Evolutionary conservation across 2,888 invertebrate genomes (phyloP).

Genomic region (Lasioglossum calceatum): DNA sequence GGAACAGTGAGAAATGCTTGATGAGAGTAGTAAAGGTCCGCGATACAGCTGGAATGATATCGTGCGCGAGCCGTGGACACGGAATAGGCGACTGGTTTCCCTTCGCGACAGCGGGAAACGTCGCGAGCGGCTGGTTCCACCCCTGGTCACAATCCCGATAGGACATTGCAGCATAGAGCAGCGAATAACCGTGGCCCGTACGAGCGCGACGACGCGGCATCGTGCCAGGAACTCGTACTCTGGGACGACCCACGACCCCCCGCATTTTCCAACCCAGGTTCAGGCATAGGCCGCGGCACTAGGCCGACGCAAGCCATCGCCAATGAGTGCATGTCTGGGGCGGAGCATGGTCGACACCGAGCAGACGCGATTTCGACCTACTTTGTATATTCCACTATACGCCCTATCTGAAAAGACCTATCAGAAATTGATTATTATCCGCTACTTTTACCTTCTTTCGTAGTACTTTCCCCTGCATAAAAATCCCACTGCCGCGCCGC

Average conservation of each 20-base stretch:
- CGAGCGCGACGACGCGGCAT: slow-evolving; percentile 80
- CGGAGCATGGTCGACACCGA: slow-evolving; percentile 78
- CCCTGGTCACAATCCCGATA: slow-evolving; percentile 62
- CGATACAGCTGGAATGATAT: neutral
- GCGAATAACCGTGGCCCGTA: slow-evolving; percentile 74
- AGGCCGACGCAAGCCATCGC: slow-evolving; percentile 82
- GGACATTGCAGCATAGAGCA: slow-evolving; percentile 60
- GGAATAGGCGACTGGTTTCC: slow-evolving; percentile 26
- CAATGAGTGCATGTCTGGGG: slow-evolving; percentile 83
- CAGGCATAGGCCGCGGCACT: slow-evolving; percentile 81
- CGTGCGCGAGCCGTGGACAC: neutral
- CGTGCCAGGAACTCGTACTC: slow-evolving; percentile 78
- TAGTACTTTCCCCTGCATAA: slow-evolving; percentile 26
- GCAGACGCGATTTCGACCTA: slow-evolving; percentile 76
- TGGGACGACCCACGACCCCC: slow-evolving; percentile 76
- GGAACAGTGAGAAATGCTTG: too few species aligned
- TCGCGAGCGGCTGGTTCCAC: slow-evolving; percentile 58
- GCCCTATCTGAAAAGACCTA: slow-evolving; percentile 31
- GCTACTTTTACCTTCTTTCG: slow-evolving; percentile 49
- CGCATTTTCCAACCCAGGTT: slow-evolving; percentile 72
- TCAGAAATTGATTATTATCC: slow-evolving; percentile 53
- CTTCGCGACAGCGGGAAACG: slow-evolving; percentile 33
- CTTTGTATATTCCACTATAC: slow-evolving; percentile 51
- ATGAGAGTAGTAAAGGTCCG: neutral
- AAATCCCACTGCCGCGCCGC: neutral